Percentiles rank a stretch among this genome's conserved stretches.
Conservation (phyloP, 2,797 vertebrate species). For the Muscicapa comitata region DNA sequence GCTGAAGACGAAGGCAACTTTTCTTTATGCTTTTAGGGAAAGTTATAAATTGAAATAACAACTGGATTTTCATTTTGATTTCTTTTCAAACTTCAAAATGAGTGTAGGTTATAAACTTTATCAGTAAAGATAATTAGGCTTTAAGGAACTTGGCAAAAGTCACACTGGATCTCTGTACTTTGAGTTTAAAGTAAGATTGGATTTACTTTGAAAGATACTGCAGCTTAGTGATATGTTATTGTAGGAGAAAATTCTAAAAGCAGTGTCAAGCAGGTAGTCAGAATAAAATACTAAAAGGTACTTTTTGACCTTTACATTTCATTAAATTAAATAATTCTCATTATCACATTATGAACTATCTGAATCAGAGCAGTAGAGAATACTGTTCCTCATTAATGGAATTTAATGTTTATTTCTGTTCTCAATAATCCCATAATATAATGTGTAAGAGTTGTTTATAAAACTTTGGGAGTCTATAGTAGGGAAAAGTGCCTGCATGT, state of each 20-base stretch:
- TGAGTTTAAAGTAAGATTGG: not conserved
- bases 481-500: not conserved
- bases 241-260: not conserved
- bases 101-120: not conserved
- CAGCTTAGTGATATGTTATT: not conserved
- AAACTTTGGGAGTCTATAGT: not conserved
- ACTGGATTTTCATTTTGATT: not conserved
- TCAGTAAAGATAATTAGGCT: not conserved
- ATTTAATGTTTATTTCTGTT: not conserved
- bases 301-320: not conserved
- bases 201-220: not conserved
- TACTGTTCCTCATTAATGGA: not conserved
- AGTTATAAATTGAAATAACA: not conserved
- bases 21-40: not conserved
- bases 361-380: not conserved
- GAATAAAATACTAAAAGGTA: not conserved
- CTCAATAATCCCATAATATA: not conserved
- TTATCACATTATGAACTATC: not conserved
- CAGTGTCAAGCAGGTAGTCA: not conserved
- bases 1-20: not conserved
- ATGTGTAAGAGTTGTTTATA: not conserved
- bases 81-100: not conserved
- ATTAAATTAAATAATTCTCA: not conserved
- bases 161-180: not conserved
- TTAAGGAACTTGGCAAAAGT: not conserved